These are phyloP conservation scores for Caprella mutica DNA, from an alignment of 2,888 invertebrate species.

Conservation along the genomic window DNA sequence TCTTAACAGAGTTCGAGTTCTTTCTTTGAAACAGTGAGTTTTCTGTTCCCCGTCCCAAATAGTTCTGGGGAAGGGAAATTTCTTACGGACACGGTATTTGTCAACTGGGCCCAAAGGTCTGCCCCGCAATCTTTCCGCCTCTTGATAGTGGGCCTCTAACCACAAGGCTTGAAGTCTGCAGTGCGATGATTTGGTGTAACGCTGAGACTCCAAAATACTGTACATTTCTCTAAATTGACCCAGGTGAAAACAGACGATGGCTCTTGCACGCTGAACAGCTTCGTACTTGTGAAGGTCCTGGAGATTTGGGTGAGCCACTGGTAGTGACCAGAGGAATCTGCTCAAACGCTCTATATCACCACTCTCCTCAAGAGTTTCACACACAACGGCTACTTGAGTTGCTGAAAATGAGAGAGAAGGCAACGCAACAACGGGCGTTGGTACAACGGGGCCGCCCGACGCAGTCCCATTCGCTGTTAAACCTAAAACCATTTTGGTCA, in stretches of 20 bases:
- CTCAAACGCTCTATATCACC: constrained; percentile 80
- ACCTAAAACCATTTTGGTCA: constrained; percentile 28
- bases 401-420: constrained; percentile 71
- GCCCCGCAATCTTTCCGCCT: constrained; percentile 79
- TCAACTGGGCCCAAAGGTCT: constrained; percentile 86
- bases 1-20: constrained; percentile 81
- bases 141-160: constrained; percentile 87
- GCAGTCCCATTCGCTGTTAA: constrained; percentile 31
- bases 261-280: constrained; percentile 71
- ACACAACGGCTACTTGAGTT: constrained; percentile 76
- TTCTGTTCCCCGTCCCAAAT: constrained; percentile 96
- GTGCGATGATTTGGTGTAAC: constrained; percentile 79
- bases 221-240: constrained; percentile 81
- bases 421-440: constrained; percentile 41
- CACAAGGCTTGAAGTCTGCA: constrained; percentile 80
- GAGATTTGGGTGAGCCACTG: constrained; percentile 77
- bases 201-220: constrained; percentile 75
- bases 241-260: constrained; percentile 80
- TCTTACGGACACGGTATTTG: constrained; percentile 84
- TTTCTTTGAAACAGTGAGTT: constrained; percentile 90
- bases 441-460: constrained; percentile 29
- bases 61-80: constrained; percentile 79
- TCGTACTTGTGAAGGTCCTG: constrained; percentile 65
- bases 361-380: constrained; percentile 91
- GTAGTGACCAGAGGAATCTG: constrained; percentile 77